Conservation (phyloP, 2,888 invertebrate genomes). For the Aquatica leii region DNA sequence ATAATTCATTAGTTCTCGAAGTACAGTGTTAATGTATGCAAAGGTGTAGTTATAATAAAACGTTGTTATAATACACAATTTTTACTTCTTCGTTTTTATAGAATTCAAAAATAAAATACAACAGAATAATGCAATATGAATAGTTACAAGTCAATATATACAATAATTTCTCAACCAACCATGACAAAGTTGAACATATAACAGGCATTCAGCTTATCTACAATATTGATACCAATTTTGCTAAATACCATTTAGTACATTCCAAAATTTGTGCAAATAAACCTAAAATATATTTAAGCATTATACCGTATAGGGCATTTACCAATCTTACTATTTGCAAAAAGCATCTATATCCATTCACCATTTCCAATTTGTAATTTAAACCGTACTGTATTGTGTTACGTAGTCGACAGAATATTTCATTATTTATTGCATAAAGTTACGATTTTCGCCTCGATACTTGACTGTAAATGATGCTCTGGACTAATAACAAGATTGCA, state of each 20-base stretch:
- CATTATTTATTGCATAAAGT: background rate
- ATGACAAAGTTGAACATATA: slow-evolving; percentile 59
- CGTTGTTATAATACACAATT: slow-evolving; percentile 63
- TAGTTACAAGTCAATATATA: slow-evolving; percentile 65
- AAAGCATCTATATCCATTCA: background rate
- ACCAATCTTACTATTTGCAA: slow-evolving; percentile 10
- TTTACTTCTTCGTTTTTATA: slow-evolving; percentile 60
- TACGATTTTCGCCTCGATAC: background rate
- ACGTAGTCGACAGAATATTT: too few relatives aligned
- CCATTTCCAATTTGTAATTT: background rate
- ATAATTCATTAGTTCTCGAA: too few relatives aligned
- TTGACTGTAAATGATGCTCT: slow-evolving; percentile 11
- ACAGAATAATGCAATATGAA: slow-evolving; percentile 65
- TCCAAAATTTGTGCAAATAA: slow-evolving; percentile 27
- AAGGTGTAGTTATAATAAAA: background rate
- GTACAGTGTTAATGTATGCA: too few relatives aligned
- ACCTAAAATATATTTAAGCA: slow-evolving; percentile 9
- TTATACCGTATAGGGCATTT: background rate
- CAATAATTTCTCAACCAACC: slow-evolving; percentile 61
- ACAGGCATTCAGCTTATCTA: slow-evolving; percentile 58
- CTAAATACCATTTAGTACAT: slow-evolving; percentile 6
- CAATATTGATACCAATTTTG: slow-evolving; percentile 27
- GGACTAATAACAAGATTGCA: slow-evolving; percentile 10
- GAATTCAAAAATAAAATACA: slow-evolving; percentile 63
- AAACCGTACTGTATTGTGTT: background rate